Conservation (phyloP, 1,140 invertebrate species). For the Brachionus asplanchnoidis region DNA sequence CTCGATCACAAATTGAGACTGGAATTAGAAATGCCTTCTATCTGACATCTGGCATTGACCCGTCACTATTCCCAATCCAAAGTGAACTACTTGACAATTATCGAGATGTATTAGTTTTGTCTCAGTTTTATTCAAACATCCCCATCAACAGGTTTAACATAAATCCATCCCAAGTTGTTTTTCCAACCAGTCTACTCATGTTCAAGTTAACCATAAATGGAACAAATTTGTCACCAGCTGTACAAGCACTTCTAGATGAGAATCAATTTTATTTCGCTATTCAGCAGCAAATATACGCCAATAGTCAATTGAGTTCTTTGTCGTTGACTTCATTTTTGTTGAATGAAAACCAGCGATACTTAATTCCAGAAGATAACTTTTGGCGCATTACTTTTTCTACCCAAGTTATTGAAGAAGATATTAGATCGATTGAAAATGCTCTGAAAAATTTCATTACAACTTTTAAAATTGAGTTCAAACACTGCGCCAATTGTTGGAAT, state of each 20-base stretch:
- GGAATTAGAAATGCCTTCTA: neutral
- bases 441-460: neutral
- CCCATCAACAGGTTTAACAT: neutral
- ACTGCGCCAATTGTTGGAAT: neutral
- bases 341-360: neutral
- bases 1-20: neutral
- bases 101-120: neutral
- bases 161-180: conserved; percentile 1
- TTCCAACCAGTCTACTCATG: neutral
- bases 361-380: neutral
- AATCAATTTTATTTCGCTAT: conserved; percentile 22
- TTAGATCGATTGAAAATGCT: neutral
- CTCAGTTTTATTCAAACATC: neutral
- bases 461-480: neutral
- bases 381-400: neutral
- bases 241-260: neutral
- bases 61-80: neutral
- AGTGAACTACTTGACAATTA: neutral
- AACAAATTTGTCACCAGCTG: neutral
- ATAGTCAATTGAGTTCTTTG: neutral
- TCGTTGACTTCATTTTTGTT: neutral
- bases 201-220: neutral
- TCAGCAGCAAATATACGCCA: neutral
- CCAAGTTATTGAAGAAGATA: neutral
- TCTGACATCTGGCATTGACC: neutral